These are phyloP conservation scores for Chelon auratus DNA, from an alignment of 2,797 vertebrate genomes.

Conservation along the genomic window DNA sequence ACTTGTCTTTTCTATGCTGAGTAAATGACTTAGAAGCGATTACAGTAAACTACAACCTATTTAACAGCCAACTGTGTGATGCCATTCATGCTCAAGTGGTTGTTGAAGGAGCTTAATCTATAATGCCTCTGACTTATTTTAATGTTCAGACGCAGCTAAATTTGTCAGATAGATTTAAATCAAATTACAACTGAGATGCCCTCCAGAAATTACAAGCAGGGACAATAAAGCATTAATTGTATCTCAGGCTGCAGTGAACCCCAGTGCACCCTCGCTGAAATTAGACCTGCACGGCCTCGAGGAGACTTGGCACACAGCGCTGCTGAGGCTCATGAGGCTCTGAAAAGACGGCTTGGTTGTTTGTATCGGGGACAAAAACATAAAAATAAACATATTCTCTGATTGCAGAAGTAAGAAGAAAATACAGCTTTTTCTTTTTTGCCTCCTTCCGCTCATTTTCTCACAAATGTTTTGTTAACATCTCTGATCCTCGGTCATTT, in stretches of 20 bases:
- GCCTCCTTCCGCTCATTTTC: constrained; percentile 19
- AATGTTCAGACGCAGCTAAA: constrained; percentile 15
- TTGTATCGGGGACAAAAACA: constrained; percentile 38
- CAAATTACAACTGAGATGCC: constrained; percentile 25
- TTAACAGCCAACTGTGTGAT: constrained; percentile 27
- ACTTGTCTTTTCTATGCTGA: not conserved
- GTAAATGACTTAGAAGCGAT: constrained; percentile 1
- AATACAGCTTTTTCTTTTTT: constrained; percentile 31
- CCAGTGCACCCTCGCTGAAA: constrained; percentile 10
- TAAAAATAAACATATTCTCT: constrained; percentile 59
- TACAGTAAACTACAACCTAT: not conserved
- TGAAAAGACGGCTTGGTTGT: constrained; percentile 7
- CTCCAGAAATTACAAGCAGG: constrained; percentile 17
- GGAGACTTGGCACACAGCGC: constrained; percentile 36
- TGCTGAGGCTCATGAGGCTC: not conserved
- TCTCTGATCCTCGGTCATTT: constrained; percentile 56
- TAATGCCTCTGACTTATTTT: constrained; percentile 25
- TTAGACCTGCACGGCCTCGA: constrained; percentile 14
- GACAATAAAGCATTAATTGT: constrained; percentile 17
- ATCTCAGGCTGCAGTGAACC: constrained; percentile 15
- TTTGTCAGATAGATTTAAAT: constrained; percentile 37
- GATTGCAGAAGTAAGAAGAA: constrained; percentile 26
- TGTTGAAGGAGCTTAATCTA: constrained; percentile 22
- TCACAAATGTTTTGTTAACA: constrained; percentile 47
- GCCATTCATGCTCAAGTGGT: constrained; percentile 25